Evolutionary conservation across 2,797 vertebrate species (phyloP).

Genomic region (Trachurus trachurus): DNA sequence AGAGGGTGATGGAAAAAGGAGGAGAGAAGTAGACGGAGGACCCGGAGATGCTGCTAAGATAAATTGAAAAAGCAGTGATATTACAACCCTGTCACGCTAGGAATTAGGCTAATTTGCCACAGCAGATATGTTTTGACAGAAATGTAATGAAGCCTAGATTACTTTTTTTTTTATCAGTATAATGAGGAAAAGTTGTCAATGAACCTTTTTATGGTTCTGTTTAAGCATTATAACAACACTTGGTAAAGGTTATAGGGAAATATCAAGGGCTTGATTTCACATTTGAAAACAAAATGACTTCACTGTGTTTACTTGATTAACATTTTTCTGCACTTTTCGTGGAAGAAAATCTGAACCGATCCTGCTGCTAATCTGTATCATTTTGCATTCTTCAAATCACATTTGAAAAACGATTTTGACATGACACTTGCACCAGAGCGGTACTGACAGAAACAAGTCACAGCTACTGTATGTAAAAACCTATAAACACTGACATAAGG

Average conservation of each 20-base stretch:
- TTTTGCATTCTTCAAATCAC: background rate
- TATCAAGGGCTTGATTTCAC: background rate
- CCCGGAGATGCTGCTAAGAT: constrained; percentile 35
- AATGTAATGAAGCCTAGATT: background rate
- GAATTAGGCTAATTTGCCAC: constrained; percentile 27
- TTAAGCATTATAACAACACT: background rate
- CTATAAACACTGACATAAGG: background rate
- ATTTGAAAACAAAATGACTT: background rate
- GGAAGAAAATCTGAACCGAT: background rate
- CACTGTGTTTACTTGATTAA: background rate
- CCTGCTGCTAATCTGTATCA: background rate
- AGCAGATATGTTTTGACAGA: constrained; percentile 20
- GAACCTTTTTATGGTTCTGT: constrained; percentile 1
- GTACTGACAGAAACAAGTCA: background rate
- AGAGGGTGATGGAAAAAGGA: constrained; percentile 32
- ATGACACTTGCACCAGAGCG: no score
- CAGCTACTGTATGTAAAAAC: background rate
- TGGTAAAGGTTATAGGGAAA: background rate
- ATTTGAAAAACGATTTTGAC: background rate
- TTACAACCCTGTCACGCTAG: constrained; percentile 28
- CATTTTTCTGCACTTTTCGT: background rate
- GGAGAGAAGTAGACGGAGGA: constrained; percentile 15
- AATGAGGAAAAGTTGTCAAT: constrained; percentile 22
- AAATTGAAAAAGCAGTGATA: constrained; percentile 36
- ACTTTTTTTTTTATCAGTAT: constrained; percentile 9